Percentiles rank a stretch among this genome's conserved stretches.
phyloP scores from a whole-genome alignment of 23 tunicate genomes.

The Halocynthia roretzi region DNA sequence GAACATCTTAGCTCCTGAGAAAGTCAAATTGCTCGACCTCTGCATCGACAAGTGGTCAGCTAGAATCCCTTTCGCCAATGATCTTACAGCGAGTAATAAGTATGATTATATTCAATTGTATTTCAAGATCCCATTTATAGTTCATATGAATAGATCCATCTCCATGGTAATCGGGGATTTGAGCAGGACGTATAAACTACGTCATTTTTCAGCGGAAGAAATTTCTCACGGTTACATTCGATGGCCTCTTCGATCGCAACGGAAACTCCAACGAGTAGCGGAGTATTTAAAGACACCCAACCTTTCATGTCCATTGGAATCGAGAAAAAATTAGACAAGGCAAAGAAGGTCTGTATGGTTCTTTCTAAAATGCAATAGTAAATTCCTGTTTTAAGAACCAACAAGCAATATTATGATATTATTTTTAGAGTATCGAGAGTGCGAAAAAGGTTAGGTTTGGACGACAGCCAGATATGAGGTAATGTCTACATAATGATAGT shows the following conservation, averaged over 20 bases:
- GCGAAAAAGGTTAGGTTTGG: too few relatives aligned
- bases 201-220: slow-evolving; percentile 1
- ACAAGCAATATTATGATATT: too few relatives aligned
- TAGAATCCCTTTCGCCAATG: background rate
- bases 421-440: too few relatives aligned
- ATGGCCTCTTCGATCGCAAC: slow-evolving; percentile 9
- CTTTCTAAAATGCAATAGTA: background rate
- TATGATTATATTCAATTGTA: background rate
- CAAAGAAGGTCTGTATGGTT: slow-evolving; percentile 4
- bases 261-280: slow-evolving; percentile 3
- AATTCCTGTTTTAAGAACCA: too few relatives aligned
- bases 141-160: background rate
- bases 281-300: slow-evolving; percentile 12
- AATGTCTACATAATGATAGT: too few relatives aligned
- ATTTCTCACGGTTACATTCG: slow-evolving; percentile 5
- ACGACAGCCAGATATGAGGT: too few relatives aligned
- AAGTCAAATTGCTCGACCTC: background rate
- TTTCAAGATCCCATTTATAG: background rate
- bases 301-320: slow-evolving; percentile 6
- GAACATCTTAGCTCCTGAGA: background rate
- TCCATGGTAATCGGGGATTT: background rate
- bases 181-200: too few relatives aligned
- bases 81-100: slow-evolving; percentile 3
- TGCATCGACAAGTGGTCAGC: slow-evolving; percentile 1
- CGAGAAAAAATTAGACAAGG: slow-evolving; percentile 2